Evolutionary conservation across 2,113 vertebrate genomes (phyloP), one percentile per base, ranked within the genome.

Genomic region (Macrotus californicus): DNA sequence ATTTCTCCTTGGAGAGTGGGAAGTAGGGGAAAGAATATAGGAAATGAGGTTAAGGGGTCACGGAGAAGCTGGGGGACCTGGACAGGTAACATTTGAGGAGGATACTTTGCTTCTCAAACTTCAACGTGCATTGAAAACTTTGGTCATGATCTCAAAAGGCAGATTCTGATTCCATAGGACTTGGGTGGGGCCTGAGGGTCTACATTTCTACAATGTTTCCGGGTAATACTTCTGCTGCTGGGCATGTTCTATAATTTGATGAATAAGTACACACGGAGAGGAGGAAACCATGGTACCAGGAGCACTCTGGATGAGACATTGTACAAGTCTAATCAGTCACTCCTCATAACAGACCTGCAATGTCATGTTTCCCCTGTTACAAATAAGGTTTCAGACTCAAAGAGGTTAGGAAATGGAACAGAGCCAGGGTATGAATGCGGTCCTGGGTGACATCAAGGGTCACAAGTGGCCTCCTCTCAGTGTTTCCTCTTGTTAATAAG

Each of bases 351-450:
- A 24, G 19, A 46, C 3, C 46, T 48, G 5, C 21, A 50, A 64
- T 5, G 10, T 72, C 16, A 59, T 31, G 43, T 19, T 80, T 52
- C 4, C 19, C 43, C 8, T 34, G n/a, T 75, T 79, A 77, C 11
- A 59, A 66, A n/a, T 76, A 83, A 76, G 39, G 13, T 59, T 79
- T 31, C 34, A 89, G 15, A 80, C 18, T 82, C 11, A 34, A 46
- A 87, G 29, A 94, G n/a, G 31, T 52, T 54, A 46, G 39, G 61
- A 52, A 52, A 80, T 22, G 4, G 24, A 36, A 50, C n/a, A 1
- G 19, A 64, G 8, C 56, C 52, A 50, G 22, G 4, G 2, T 18
- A 8, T 3, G 1, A 79, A 16, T n/a, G 13, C 1, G 0, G 0
- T n/a, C 80, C 46, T 75, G 3, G 31, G 9, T 72, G 66, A 46